These are phyloP conservation scores for Tympanuchus pallidicinctus DNA, from an alignment of 2,113 vertebrate species.

Conservation along the genomic window DNA sequence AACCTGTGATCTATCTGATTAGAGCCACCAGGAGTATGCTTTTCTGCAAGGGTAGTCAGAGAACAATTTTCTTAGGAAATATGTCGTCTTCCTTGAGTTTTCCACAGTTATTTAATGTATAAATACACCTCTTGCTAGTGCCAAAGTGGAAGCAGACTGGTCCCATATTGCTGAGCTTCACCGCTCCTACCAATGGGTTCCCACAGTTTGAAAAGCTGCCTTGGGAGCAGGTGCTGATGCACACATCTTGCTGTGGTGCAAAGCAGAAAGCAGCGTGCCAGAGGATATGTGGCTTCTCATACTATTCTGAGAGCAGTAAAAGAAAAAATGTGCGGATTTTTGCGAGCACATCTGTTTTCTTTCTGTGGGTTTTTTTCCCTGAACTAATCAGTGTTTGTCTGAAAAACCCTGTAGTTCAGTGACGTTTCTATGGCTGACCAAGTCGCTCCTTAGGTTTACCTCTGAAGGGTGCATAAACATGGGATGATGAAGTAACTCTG, in stretches of 20 bases:
- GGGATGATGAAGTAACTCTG: background rate
- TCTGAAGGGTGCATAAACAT: background rate
- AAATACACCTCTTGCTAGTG: background rate
- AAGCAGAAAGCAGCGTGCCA: background rate
- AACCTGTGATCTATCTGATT: background rate
- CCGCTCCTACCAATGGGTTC: background rate
- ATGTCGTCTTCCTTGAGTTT: background rate
- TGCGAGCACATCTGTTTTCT: background rate
- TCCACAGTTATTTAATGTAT: background rate
- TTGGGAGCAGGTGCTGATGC: background rate
- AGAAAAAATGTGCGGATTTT: background rate
- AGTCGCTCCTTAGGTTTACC: background rate
- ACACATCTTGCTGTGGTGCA: background rate
- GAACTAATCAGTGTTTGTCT: background rate
- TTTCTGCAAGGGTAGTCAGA: conserved; percentile 9
- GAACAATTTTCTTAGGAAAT: background rate
- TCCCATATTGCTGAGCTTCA: background rate
- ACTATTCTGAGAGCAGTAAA: background rate
- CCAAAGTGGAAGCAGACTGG: background rate
- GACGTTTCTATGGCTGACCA: background rate
- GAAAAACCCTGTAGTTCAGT: background rate
- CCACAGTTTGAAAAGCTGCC: background rate
- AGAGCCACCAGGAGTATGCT: background rate
- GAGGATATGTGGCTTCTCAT: background rate
- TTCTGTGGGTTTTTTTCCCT: background rate